Percentiles rank a stretch among this genome's conserved stretches.
Evolutionary conservation across 2,888 invertebrate genomes (phyloP).

Genomic region (Entomobrya multifasciata): DNA sequence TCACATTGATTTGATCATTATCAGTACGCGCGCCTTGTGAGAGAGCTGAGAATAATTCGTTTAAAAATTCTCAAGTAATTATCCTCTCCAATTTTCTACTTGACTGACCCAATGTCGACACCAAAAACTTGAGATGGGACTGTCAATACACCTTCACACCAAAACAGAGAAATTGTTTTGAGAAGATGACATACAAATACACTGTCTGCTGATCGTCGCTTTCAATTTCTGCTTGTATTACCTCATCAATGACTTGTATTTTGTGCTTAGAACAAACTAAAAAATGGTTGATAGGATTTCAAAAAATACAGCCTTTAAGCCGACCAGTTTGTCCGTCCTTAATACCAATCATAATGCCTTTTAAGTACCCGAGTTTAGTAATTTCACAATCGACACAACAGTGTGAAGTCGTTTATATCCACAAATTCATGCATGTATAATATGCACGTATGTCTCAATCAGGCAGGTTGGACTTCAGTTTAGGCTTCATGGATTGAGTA

Average conservation of each 20-base stretch:
- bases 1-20: slow-evolving; percentile 2
- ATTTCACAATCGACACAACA: no score
- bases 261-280: no score
- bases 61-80: slow-evolving; percentile 57
- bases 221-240: background rate
- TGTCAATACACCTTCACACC: slow-evolving; percentile 27
- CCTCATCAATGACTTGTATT: slow-evolving; percentile 3
- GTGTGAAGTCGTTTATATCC: no score
- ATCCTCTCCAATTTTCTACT: slow-evolving; percentile 60
- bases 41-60: slow-evolving; percentile 41
- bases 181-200: no score
- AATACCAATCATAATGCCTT: background rate
- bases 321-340: background rate
- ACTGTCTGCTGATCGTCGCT: background rate
- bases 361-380: background rate
- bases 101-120: slow-evolving; percentile 58
- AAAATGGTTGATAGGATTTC: background rate
- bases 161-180: background rate
- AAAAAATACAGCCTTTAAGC: background rate
- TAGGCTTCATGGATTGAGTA: slow-evolving; percentile 46
- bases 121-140: slow-evolving; percentile 19
- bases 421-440: no score
- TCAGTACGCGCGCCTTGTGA: background rate
- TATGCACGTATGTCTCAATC: no score
- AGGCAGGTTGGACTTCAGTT: no score